Evolutionary conservation across 2,113 vertebrate genomes (phyloP).

Genomic region (Cyprinodon variegatus): DNA sequence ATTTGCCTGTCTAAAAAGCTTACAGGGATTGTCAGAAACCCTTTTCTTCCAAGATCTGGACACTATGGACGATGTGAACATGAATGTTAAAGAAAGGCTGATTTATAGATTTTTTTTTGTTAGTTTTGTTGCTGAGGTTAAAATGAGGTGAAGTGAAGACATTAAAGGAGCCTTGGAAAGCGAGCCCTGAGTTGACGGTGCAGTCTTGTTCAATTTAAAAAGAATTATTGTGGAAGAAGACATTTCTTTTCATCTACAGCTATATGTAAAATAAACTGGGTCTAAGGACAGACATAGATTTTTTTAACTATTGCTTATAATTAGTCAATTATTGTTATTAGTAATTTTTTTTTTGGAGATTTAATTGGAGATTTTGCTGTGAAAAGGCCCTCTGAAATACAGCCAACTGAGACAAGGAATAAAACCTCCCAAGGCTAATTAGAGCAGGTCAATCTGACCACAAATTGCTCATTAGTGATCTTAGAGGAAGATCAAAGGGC

Average conservation of each 20-base stretch:
- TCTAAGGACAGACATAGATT: conserved; percentile 2
- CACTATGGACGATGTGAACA: neutral
- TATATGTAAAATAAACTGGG: neutral
- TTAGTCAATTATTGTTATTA: conserved; percentile 8
- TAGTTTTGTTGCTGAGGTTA: neutral
- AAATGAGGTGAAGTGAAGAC: neutral
- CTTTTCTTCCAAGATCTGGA: neutral
- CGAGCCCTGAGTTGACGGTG: neutral
- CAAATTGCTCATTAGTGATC: conserved; percentile 70
- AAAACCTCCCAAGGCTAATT: conserved; percentile 55
- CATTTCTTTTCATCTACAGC: neutral
- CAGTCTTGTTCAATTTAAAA: neutral
- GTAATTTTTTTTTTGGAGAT: neutral
- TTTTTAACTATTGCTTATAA: conserved; percentile 8
- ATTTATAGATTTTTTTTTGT: neutral
- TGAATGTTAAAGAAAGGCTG: neutral
- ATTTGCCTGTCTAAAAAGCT: neutral
- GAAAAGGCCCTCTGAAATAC: conserved; percentile 18
- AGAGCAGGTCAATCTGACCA: conserved; percentile 67
- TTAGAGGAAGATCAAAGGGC: conserved; percentile 67
- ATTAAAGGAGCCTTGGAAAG: neutral
- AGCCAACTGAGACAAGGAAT: conserved; percentile 44
- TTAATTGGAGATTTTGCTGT: conserved; percentile 18
- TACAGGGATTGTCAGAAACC: neutral
- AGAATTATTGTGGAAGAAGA: conserved; percentile 18